Percentiles rank a stretch among this genome's conserved stretches.
phyloP scores from a whole-genome alignment of 1,140 invertebrate genomes.

The Anastrepha obliqua region DNA sequence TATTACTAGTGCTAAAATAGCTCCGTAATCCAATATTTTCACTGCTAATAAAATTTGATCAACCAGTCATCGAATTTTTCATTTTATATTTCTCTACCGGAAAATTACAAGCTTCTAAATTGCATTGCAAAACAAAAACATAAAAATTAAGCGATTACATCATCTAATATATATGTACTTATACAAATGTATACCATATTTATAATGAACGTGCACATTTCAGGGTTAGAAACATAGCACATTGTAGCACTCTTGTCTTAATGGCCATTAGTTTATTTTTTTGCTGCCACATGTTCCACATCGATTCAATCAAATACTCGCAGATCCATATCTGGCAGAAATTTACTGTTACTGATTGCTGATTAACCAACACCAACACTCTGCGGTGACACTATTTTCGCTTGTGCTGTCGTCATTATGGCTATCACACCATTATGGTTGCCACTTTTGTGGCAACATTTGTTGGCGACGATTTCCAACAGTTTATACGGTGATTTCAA shows the following conservation, averaged over 20 bases:
- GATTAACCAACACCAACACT: neutral
- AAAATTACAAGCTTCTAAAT: too few relatives aligned
- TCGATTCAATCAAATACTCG: neutral
- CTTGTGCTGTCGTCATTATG: slow-evolving; percentile 10
- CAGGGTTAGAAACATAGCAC: too few relatives aligned
- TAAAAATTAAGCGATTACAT: too few relatives aligned
- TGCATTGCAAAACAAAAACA: too few relatives aligned
- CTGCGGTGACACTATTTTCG: neutral
- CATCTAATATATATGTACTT: too few relatives aligned
- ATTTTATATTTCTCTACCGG: too few relatives aligned
- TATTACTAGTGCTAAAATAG: too few relatives aligned
- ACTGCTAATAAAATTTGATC: too few relatives aligned
- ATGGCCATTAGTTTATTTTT: neutral
- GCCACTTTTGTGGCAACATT: neutral
- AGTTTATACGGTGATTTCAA: slow-evolving; percentile 9
- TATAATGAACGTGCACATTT: too few relatives aligned
- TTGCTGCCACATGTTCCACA: slow-evolving; percentile 24
- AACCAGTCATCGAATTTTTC: too few relatives aligned
- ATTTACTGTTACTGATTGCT: neutral
- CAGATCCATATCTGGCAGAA: neutral
- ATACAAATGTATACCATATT: too few relatives aligned
- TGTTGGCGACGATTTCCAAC: slow-evolving; percentile 13
- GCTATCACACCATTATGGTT: neutral
- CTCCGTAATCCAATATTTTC: too few relatives aligned
- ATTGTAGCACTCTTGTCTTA: neutral